A percentile compares a stretch with the other conserved stretches of the same genome.
Evolutionary conservation across 2,797 vertebrate species (phyloP).

Genomic region (Dicrostonyx torquatus): DNA sequence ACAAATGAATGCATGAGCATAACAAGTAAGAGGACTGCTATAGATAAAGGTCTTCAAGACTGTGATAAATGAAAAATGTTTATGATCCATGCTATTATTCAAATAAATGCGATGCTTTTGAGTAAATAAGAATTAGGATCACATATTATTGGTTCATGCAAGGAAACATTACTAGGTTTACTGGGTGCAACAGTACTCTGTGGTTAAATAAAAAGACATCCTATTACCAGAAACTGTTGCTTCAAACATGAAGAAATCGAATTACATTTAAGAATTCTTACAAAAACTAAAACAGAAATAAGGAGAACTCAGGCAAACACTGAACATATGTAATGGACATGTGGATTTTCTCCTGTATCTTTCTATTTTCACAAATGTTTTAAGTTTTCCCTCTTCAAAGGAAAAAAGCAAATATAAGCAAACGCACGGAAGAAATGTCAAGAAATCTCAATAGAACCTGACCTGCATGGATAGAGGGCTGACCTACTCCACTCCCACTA

Average conservation of each 20-base stretch:
- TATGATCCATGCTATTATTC: background rate
- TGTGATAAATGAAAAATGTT: background rate
- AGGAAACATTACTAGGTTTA: background rate
- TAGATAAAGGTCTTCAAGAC: background rate
- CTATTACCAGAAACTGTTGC: background rate
- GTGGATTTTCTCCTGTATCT: background rate
- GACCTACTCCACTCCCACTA: background rate
- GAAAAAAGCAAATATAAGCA: background rate
- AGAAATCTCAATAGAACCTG: background rate
- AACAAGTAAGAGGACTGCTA: background rate
- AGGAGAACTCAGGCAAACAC: background rate
- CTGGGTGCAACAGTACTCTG: background rate
- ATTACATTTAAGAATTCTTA: background rate
- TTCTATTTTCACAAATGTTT: slow-evolving; percentile 12
- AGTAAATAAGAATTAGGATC: background rate
- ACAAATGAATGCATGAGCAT: background rate
- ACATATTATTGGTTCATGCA: background rate
- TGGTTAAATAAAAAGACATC: background rate
- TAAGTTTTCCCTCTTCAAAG: background rate
- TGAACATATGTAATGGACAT: background rate
- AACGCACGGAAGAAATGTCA: background rate
- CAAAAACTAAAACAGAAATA: background rate
- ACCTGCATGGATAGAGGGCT: background rate
- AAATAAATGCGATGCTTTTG: background rate
- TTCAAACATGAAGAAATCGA: background rate